These are phyloP conservation scores for Epinotia nisella DNA, from an alignment of 2,888 invertebrate genomes.

Conservation along the genomic window DNA sequence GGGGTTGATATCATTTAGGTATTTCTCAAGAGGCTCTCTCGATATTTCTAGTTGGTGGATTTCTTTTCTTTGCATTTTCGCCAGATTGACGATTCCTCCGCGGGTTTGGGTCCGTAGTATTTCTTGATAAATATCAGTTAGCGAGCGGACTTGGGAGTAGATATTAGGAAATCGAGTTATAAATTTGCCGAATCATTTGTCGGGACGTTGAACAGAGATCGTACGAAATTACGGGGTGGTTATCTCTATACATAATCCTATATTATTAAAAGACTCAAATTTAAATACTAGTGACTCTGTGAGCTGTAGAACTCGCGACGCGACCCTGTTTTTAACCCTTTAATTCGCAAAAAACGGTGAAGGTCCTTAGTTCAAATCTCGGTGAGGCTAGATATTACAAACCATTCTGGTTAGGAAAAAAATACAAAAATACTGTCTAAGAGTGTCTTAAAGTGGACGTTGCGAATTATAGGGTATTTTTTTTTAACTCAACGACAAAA, in stretches of 20 bases:
- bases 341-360: no score
- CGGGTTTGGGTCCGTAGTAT: conserved; percentile 24
- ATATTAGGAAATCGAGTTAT: conserved; percentile 17
- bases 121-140: conserved; percentile 19
- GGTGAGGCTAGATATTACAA: no score
- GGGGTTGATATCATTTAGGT: conserved; percentile 30
- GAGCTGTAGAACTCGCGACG: no score
- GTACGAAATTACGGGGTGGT: conserved; percentile 4
- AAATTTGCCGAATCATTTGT: conserved; percentile 12
- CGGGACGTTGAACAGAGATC: conserved; percentile 22
- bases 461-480: no score
- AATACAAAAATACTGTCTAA: no score
- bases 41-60: conserved; percentile 32
- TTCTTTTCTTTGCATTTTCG: conserved; percentile 32
- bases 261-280: no score
- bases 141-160: conserved; percentile 5
- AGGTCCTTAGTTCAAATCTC: no score
- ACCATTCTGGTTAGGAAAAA: no score
- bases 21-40: conserved; percentile 34
- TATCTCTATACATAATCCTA: neutral
- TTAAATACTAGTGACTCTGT: no score
- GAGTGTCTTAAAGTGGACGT: no score
- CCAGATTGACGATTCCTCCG: conserved; percentile 31
- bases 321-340: no score
- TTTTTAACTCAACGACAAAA: no score